Evolutionary conservation across 2,113 vertebrate species (phyloP).

Genomic region (Anoura caudifer): DNA sequence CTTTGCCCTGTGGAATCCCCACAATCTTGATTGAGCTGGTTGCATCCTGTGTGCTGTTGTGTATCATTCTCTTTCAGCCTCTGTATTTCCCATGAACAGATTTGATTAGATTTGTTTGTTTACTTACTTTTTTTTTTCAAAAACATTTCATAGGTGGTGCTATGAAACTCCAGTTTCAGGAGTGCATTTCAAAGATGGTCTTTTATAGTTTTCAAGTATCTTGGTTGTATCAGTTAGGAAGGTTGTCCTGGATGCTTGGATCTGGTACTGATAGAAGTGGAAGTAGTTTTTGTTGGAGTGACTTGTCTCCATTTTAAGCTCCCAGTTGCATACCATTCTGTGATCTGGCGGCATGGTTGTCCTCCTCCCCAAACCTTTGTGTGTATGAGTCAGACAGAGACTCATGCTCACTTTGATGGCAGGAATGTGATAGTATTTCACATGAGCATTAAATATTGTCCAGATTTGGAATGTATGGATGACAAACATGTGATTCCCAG

Average conservation of each 20-base stretch:
- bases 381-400: no score
- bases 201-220: not conserved
- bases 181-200: not conserved
- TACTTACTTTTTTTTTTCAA: not conserved
- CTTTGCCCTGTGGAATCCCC: not conserved
- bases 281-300: not conserved
- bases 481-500: not conserved
- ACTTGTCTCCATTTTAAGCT: not conserved
- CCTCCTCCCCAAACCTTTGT: not conserved
- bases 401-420: not conserved
- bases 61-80: no score
- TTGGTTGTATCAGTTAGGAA: not conserved
- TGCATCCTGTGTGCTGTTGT: not conserved
- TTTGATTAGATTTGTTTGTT: not conserved
- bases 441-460: not conserved
- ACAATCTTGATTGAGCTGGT: not conserved
- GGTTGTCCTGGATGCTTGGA: not conserved
- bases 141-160: not conserved
- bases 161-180: not conserved
- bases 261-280: no score
- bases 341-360: not conserved
- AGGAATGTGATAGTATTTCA: not conserved
- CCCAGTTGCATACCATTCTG: no score
- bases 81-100: not conserved
- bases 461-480: not conserved